Evolutionary conservation across 1,140 invertebrate genomes (phyloP).

Genomic region (Delia radicum): DNA sequence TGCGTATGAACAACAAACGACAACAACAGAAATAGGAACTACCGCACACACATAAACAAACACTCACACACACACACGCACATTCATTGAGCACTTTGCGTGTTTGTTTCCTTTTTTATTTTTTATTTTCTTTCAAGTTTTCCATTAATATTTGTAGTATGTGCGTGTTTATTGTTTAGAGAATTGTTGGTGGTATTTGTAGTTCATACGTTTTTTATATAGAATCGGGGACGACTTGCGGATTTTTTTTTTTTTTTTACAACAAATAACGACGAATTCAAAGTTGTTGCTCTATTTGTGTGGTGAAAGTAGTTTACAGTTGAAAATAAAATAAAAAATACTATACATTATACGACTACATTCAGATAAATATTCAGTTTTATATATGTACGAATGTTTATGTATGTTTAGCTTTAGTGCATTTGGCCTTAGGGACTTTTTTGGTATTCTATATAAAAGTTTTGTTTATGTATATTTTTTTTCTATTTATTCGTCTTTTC

Average conservation of each 20-base stretch:
- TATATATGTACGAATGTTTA: neutral
- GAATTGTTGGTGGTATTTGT: neutral
- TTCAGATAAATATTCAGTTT: neutral
- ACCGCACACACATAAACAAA: neutral
- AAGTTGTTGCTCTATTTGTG: neutral
- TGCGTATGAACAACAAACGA: neutral
- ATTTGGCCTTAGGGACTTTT: neutral
- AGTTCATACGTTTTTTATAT: neutral
- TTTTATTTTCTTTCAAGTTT: neutral
- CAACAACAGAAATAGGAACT: neutral
- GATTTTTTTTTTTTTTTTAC: neutral
- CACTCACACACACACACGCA: neutral
- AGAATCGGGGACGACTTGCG: neutral
- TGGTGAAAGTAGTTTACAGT: neutral
- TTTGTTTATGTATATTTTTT: no score
- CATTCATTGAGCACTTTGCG: no score
- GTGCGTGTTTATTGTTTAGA: slow-evolving; percentile 1
- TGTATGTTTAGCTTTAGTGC: slow-evolving; percentile 1
- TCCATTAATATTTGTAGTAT: neutral
- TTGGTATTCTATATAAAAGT: neutral
- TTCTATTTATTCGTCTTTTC: neutral
- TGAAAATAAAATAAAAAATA: neutral
- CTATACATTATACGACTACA: no score
- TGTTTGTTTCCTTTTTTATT: neutral
- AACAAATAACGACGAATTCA: neutral